These are phyloP conservation scores for Orius insidiosus DNA, from an alignment of 1,140 invertebrate species.

Conservation along the genomic window DNA sequence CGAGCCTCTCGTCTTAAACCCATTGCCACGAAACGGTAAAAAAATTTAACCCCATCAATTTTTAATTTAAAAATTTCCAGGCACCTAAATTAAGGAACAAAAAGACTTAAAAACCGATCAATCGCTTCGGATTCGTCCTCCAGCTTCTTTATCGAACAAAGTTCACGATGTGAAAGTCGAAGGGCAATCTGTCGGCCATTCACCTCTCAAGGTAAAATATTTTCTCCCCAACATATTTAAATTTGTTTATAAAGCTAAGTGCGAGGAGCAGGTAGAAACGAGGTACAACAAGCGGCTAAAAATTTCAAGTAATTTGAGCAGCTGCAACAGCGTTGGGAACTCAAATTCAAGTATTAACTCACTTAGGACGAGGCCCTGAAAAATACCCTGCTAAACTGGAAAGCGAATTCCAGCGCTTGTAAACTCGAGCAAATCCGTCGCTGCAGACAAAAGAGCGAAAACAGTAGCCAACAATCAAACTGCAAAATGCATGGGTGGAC, in stretches of 20 bases:
- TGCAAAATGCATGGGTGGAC: not conserved
- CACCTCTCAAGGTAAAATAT: too few species aligned
- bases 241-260: not conserved
- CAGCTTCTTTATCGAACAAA: constrained; percentile 11
- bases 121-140: constrained; percentile 12
- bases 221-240: too few species aligned
- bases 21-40: constrained; percentile 6
- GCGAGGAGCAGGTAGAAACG: constrained; percentile 4
- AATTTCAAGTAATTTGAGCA: not conserved
- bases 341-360: too few species aligned
- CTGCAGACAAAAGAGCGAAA: constrained; percentile 36
- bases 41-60: too few species aligned
- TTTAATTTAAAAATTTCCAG: not conserved
- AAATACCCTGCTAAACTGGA: not conserved
- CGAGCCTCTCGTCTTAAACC: constrained; percentile 6
- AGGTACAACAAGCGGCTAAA: constrained; percentile 3
- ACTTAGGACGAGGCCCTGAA: too few species aligned
- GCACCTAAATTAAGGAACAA: not conserved
- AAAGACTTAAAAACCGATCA: not conserved
- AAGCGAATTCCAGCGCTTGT: constrained; percentile 17
- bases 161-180: constrained; percentile 11
- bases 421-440: constrained; percentile 22
- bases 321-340: not conserved
- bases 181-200: not conserved
- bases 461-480: constrained; percentile 38